Evolutionary conservation across 2,113 vertebrate genomes (phyloP).

Genomic region (Gymnobelideus leadbeateri): DNA sequence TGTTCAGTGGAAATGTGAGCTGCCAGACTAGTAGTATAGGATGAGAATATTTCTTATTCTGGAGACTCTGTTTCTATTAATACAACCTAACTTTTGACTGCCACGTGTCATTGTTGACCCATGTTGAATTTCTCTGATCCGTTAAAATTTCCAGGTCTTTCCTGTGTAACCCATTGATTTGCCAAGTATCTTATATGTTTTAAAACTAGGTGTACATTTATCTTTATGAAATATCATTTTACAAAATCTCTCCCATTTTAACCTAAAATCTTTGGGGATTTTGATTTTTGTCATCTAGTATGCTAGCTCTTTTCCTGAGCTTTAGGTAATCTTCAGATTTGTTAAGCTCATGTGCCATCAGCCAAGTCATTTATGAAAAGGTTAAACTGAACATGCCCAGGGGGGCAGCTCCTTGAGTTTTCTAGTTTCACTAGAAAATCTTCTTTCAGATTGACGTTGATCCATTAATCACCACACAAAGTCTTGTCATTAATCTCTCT

Average conservation of each 20-base stretch:
- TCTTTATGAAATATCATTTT: not conserved
- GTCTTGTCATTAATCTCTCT: not conserved
- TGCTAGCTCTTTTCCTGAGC: not conserved
- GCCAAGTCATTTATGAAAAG: not conserved
- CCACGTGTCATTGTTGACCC: not conserved
- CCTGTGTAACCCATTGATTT: not conserved
- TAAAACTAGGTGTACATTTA: not conserved
- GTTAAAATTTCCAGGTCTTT: not conserved
- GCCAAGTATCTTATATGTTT: not conserved
- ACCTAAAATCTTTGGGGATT: not conserved
- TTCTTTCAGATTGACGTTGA: not conserved
- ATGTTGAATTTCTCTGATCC: not conserved
- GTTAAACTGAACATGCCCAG: not conserved
- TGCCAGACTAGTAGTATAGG: not conserved
- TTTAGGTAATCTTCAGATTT: not conserved
- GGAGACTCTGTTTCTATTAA: not conserved
- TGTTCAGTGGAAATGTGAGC: not conserved
- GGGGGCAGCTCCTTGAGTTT: not conserved
- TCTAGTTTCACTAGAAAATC: not conserved
- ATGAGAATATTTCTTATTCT: not conserved
- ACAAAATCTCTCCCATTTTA: not conserved
- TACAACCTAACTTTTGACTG: not conserved
- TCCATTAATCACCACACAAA: not conserved
- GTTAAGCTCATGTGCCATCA: not conserved
- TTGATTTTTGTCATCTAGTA: not conserved